Evolutionary conservation across 2,113 vertebrate genomes (phyloP).

Genomic region (Perca flavescens): DNA sequence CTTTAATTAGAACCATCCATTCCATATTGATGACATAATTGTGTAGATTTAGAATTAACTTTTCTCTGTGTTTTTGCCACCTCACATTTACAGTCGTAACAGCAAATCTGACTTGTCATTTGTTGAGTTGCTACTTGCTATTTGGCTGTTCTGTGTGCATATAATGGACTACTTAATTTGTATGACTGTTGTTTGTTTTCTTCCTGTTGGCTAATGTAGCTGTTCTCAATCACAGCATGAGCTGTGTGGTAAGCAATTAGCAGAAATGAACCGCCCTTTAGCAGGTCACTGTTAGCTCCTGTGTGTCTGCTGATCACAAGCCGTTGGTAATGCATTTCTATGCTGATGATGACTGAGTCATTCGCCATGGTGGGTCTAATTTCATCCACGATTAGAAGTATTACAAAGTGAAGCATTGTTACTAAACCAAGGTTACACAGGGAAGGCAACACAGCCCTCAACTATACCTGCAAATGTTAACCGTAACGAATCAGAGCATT

Average conservation of each 20-base stretch:
- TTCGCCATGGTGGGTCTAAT: slow-evolving; percentile 1
- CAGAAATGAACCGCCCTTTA: slow-evolving; percentile 47
- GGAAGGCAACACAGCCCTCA: not conserved
- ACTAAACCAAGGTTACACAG: not conserved
- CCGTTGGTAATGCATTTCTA: slow-evolving; percentile 57
- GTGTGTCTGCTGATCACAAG: slow-evolving; percentile 49
- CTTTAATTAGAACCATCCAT: slow-evolving; percentile 34
- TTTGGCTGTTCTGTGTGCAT: slow-evolving; percentile 26
- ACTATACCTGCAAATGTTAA: not conserved
- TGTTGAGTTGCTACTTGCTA: slow-evolving; percentile 4
- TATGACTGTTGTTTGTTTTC: slow-evolving; percentile 54
- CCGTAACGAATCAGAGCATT: not conserved
- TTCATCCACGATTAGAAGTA: not conserved
- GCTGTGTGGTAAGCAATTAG: slow-evolving; percentile 62
- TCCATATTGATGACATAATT: slow-evolving; percentile 30
- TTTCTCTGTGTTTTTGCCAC: slow-evolving; percentile 2
- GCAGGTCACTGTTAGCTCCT: slow-evolving; percentile 30
- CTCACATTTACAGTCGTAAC: slow-evolving; percentile 12
- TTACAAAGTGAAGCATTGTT: slow-evolving; percentile 1
- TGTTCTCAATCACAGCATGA: slow-evolving; percentile 63
- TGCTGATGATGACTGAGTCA: slow-evolving; percentile 52
- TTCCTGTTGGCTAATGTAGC: slow-evolving; percentile 58
- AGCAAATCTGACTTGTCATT: not conserved
- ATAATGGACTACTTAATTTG: slow-evolving; percentile 44
- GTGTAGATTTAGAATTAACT: slow-evolving; percentile 15